Evolutionary conservation across 2,113 vertebrate genomes (phyloP), one percentile per base, ranked within the genome.

Genomic region (Ceyx melanurus): DNA sequence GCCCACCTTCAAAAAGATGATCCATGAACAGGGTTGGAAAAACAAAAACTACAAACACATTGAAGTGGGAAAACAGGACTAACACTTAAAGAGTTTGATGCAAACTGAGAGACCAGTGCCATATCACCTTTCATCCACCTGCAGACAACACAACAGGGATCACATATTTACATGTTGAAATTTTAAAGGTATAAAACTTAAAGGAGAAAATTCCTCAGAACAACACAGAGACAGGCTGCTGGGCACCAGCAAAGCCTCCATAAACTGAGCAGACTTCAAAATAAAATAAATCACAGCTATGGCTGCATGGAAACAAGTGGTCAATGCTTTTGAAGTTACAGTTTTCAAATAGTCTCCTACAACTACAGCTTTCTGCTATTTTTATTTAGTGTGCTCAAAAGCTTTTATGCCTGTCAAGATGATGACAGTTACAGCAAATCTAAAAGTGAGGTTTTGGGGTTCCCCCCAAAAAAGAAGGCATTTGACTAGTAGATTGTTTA

Each of bases 101-200:
- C 65, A 56, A 46, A 54, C 37, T 6, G 61, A 66, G 53, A 66
- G 26, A 71, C 43, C 14, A 57, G 7, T 61, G 73, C 79, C 74
- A 28, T 13, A 4, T 87, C 82, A 73, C 77, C 48, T 79, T 54
- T 45, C 4, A 2, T 61, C 65, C 81, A 64, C 62, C 48, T 54
- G 81, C 15, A 80, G 73, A 82, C 76, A 72, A 77, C 61, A 50
- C 60, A 95, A 58, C 4, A 82, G 72, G 50, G 56, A 77, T 89
- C 82, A 46, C 71, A 66, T 40, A 64, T 10, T 79, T 28, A 50
- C 21, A 6, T 15, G 28, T 64, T 94, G 79, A 77, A 91, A 92
- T 82, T 3, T 15, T 77, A 80, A 50, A 85, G 64, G 56, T 29
- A 68, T 25, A 51, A 51, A 15, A 51, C 25, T 26, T 13, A 51